phyloP scores from a whole-genome alignment of 2,888 invertebrate species.

The Eristalis intricaria region DNA sequence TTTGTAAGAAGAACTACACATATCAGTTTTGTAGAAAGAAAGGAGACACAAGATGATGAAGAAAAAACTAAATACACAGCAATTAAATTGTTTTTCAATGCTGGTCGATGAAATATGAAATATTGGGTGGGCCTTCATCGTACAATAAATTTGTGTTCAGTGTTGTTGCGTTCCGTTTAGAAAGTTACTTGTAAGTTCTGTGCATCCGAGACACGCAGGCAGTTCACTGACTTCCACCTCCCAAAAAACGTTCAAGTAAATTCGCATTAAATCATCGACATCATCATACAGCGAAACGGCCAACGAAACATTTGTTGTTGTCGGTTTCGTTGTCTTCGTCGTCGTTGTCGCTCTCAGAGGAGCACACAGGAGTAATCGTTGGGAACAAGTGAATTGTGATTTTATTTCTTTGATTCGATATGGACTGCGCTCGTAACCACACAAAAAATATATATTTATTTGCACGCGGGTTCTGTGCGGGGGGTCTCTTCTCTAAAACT shows the following conservation, averaged over 20 bases:
- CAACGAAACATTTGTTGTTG: slow-evolving; percentile 17
- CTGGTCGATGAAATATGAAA: too few relatives aligned
- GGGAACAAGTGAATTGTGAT: slow-evolving; percentile 44
- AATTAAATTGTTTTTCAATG: not conserved
- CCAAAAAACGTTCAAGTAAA: slow-evolving; percentile 57
- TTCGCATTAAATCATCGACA: slow-evolving; percentile 66
- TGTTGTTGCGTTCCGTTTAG: slow-evolving; percentile 31
- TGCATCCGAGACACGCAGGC: slow-evolving; percentile 64
- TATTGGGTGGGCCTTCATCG: not conserved
- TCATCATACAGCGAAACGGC: slow-evolving; percentile 12
- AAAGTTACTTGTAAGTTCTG: slow-evolving; percentile 54
- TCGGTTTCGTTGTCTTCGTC: slow-evolving; percentile 8
- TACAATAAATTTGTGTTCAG: not conserved
- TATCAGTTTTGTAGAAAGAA: not conserved
- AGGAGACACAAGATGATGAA: not conserved
- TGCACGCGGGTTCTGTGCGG: slow-evolving; percentile 62
- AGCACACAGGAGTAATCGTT: not conserved
- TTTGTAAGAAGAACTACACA: not conserved
- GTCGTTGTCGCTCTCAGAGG: slow-evolving; percentile 17
- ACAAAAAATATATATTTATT: slow-evolving; percentile 20
- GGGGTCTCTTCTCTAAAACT: slow-evolving; percentile 19
- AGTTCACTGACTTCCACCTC: slow-evolving; percentile 66
- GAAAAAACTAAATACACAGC: not conserved
- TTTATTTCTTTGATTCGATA: slow-evolving; percentile 1
- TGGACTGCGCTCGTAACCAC: slow-evolving; percentile 17